Conservation (phyloP, 2,797 vertebrate species). For the Smutsia gigantea region DNA sequence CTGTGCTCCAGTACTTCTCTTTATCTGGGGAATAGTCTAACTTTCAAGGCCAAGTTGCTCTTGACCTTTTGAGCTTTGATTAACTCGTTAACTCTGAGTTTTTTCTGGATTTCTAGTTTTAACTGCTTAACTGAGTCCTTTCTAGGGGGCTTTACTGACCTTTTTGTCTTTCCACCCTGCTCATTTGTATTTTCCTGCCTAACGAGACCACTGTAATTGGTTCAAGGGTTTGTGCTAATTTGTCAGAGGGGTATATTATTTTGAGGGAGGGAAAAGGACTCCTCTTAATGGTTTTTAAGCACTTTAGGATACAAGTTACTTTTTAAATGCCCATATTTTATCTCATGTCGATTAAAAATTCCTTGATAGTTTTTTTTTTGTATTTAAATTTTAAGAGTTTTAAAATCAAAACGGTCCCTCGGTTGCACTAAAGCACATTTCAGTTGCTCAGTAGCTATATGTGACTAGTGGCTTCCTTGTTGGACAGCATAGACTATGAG, state of each 20-base stretch:
- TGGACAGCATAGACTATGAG: not conserved
- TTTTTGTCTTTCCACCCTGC: too few relatives aligned
- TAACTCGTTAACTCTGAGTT: too few relatives aligned
- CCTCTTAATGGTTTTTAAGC: not conserved
- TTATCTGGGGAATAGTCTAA: too few relatives aligned
- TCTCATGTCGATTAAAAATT: not conserved
- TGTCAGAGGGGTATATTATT: not conserved
- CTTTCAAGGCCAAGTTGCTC: too few relatives aligned
- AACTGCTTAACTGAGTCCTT: too few relatives aligned
- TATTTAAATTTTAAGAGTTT: not conserved
- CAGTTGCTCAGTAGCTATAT: not conserved
- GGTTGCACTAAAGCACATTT: not conserved
- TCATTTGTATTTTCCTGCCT: too few relatives aligned
- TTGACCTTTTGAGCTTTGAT: too few relatives aligned
- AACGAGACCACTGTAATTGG: not conserved
- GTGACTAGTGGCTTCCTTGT: not conserved
- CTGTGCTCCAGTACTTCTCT: too few relatives aligned
- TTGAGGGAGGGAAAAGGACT: not conserved
- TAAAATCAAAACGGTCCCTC: not conserved
- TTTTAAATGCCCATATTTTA: not conserved
- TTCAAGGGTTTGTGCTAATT: not conserved
- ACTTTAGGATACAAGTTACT: not conserved
- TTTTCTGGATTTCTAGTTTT: too few relatives aligned
- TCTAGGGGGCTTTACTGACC: too few relatives aligned
- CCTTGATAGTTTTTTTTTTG: not conserved